A percentile compares a stretch with the other conserved stretches of the same genome.
Conservation (phyloP, 2,113 vertebrate genomes). For the Cairina moschata region DNA sequence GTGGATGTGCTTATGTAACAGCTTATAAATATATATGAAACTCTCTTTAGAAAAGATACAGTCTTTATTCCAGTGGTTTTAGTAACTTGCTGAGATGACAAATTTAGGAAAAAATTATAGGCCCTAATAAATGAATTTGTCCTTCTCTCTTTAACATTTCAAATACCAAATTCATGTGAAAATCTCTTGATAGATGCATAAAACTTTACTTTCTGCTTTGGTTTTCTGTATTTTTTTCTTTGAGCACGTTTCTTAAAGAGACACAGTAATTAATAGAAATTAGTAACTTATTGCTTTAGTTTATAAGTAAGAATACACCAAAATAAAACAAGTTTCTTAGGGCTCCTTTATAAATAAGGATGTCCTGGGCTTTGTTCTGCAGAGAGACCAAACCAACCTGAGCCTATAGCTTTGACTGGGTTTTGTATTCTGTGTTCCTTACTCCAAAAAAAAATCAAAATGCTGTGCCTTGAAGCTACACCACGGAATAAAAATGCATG, state of each 20-base stretch:
- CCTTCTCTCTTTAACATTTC: not conserved
- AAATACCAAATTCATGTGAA: not conserved
- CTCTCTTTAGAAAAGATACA: not conserved
- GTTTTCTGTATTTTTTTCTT: not conserved
- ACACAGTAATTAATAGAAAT: not conserved
- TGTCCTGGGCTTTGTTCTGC: not conserved
- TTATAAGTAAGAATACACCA: not conserved
- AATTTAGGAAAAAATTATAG: not conserved
- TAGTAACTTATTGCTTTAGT: not conserved
- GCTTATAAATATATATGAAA: not conserved
- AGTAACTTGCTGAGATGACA: not conserved
- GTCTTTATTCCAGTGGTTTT: not conserved
- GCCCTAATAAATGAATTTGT: not conserved
- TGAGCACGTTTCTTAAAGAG: not conserved
- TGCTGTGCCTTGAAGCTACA: not conserved
- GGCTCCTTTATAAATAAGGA: not conserved
- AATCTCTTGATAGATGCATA: not conserved
- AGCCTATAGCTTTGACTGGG: not conserved
- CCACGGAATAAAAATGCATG: not conserved
- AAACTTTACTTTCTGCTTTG: not conserved
- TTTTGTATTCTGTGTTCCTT: not conserved
- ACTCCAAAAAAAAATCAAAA: not conserved
- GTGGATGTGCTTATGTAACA: not conserved
- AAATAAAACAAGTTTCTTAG: not conserved
- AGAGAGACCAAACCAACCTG: not conserved